These are phyloP conservation scores for Hucho hucho DNA, from an alignment of 2,113 vertebrate species.

Conservation along the genomic window DNA sequence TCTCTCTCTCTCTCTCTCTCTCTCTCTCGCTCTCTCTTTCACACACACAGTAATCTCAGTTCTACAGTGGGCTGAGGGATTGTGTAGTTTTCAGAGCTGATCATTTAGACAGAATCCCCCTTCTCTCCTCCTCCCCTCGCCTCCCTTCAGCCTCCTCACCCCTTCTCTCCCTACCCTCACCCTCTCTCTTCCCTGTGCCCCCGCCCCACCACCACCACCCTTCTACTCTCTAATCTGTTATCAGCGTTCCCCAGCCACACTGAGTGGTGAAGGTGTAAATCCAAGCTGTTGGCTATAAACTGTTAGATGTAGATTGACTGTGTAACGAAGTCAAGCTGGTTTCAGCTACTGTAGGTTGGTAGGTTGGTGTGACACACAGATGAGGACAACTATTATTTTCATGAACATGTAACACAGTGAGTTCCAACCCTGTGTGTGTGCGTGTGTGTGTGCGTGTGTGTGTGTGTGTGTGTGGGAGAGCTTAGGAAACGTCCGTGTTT, in stretches of 20 bases:
- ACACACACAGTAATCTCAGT: not conserved
- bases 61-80: not conserved
- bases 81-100: not conserved
- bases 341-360: no score
- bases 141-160: conserved; percentile 12
- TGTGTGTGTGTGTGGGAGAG: not conserved
- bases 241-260: not conserved
- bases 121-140: not conserved
- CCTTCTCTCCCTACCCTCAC: not conserved
- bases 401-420: no score
- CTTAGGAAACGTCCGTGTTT: no score
- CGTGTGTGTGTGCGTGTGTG: conserved; percentile 35
- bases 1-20: not conserved
- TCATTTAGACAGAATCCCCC: not conserved
- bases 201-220: not conserved
- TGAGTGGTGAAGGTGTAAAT: not conserved
- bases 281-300: not conserved
- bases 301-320: no score
- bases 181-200: not conserved
- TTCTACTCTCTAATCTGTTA: conserved; percentile 19
- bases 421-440: not conserved
- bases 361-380: no score
- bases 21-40: not conserved
- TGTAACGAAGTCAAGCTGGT: no score
- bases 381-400: no score